These are phyloP conservation scores for Copidosoma aretas DNA, from an alignment of 2,888 invertebrate genomes.

Conservation along the genomic window DNA sequence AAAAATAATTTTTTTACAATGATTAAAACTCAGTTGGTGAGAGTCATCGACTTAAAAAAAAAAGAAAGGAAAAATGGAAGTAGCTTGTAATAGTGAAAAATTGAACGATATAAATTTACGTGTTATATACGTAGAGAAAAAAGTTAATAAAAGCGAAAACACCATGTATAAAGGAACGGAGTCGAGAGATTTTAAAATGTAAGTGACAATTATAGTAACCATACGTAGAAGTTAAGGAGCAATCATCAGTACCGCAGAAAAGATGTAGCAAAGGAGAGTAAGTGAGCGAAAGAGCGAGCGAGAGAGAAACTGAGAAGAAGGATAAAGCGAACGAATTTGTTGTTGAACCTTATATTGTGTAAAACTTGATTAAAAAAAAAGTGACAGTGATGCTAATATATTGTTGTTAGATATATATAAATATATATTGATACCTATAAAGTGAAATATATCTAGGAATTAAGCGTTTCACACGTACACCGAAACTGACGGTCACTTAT, in stretches of 20 bases:
- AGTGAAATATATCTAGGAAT: conserved; percentile 50
- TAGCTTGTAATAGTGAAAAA: conserved; percentile 21
- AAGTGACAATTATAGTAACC: conserved; percentile 17
- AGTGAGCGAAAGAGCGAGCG: conserved; percentile 20
- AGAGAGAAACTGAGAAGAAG: conserved; percentile 20
- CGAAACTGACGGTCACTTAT: conserved; percentile 13
- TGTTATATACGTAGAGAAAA: conserved; percentile 20
- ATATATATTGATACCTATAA: conserved; percentile 54
- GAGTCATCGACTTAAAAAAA: conserved; percentile 1
- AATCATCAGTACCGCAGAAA: conserved; percentile 29
- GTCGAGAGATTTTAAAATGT: conserved; percentile 20
- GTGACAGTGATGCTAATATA: conserved; percentile 49
- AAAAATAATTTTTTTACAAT: not conserved
- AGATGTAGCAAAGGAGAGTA: conserved; percentile 9
- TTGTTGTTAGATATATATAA: conserved; percentile 62
- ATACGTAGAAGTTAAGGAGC: conserved; percentile 26
- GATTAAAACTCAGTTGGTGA: conserved; percentile 9
- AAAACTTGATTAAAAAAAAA: conserved; percentile 46
- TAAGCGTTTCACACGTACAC: conserved; percentile 44
- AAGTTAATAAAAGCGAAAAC: conserved; percentile 24
- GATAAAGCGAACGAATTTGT: conserved; percentile 54
- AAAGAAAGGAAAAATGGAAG: not conserved
- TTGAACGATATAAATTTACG: conserved; percentile 18
- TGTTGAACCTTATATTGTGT: conserved; percentile 58
- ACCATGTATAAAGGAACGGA: conserved; percentile 39